Evolutionary conservation across 2,797 vertebrate genomes (phyloP), one percentile per base, ranked within the genome.

Genomic region (Anabas testudineus): DNA sequence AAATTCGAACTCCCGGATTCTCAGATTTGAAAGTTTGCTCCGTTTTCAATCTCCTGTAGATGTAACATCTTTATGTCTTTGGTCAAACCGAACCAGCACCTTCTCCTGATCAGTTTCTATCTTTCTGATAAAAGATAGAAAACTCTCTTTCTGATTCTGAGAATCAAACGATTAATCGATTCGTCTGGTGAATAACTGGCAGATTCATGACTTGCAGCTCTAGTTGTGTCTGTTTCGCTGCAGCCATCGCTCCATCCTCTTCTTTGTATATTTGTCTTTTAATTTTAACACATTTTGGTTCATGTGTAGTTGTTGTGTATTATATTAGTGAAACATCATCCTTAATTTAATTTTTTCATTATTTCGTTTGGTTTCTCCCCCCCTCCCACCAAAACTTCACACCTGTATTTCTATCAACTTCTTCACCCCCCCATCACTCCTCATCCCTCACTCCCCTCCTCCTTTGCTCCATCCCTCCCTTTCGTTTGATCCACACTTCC

Each of bases 271-370:
- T 88, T 89, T 92, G 92, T 84, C 48, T 90, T 93, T 93, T 76
- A 2, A 42, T 61, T 82, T 19, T 0, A 84, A 81, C 82, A 84
- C 66, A 1, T 77, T 78, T 83, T 70, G 52, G 0, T 79, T 81
- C 87, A 82, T 86, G 82, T 24, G 2, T 65, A 77, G 78, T 55
- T 52, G 78, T 55, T 52, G 30, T 67, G 9, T 46, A 90, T 93
- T 80, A 82, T 91, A 89, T 53, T 90, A 78, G 85, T 95, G 67
- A 85, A 92, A 91, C 92, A 94, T 93, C 90, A 93, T 92, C 85
- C 93, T 92, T 76, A 90, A 94, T 95, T 94, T 39, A 76, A 85
- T 43, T 83, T 93, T 77, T 80, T 85, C 88, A 85, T 87, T 62
- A 79, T 90, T 89, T 87, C 74, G 1, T 63, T 77, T 84, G 67